Evolutionary conservation across 37 sponge, comb jelly and placozoan genomes (phyloP), one percentile per base, ranked within the genome.

Genomic region (Hexactinellida sp.): DNA sequence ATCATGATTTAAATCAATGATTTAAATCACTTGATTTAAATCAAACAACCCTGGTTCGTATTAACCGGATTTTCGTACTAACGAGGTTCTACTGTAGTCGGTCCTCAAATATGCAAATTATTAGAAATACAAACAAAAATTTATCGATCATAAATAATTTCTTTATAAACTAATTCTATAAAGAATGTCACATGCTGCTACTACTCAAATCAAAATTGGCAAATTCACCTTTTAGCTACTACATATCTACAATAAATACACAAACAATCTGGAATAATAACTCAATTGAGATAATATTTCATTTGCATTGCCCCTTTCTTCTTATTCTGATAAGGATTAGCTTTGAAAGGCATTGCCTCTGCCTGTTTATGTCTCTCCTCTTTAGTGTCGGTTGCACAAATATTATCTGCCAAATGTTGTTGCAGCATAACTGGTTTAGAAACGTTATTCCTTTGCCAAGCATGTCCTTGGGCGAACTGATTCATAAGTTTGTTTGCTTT

Each of bases 401-500:
- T 28, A 28, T 63, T 63, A 28, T 63, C 76, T 63, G 30, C 76
- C 3, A 63, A 21, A 28, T 63, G 76, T 63, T 63, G 76, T 63
- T 63, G 76, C 5, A 63, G 76, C 76, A 63, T 63, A 7, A 23
- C 34, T 23, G 76, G 76, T 63, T 63, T 63, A 32, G 28, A 63
- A 23, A 63, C 30, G 34, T 63, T 63, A 32, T 23, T 28, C 32
- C 76, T 7, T n/a, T 63, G 76, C 76, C 76, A 63, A n/a, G 76
- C 76, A 28, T 63, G 76, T 63, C 76, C 76, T n/a, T 63, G 76
- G 1, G 76, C 76, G 28, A 63, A 63, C 34, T 63, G 76, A 23
- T 63, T 63, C 76, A 63, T 63, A n/a, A 63, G 76, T 63, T 63
- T 63, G 76, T 63, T 63, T 32, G 28, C 76, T 23, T 63, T 63